These are phyloP conservation scores for Psephotus haematonotus DNA, from an alignment of 2,113 vertebrate species.

Conservation along the genomic window DNA sequence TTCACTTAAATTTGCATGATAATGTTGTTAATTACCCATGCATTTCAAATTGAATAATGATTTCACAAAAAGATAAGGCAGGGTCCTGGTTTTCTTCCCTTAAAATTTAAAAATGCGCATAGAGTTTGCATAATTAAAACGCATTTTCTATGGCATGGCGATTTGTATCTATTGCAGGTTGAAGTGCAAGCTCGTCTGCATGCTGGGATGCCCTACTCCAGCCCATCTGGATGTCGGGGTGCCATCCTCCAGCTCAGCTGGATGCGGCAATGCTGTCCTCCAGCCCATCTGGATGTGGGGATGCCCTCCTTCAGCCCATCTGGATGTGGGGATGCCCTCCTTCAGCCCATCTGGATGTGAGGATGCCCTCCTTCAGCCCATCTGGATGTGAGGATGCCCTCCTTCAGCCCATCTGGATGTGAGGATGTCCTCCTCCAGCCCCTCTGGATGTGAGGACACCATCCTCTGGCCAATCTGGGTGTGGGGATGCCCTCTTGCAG, in stretches of 20 bases:
- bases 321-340: not conserved
- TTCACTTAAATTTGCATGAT: constrained; percentile 56
- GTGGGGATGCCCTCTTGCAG: not conserved
- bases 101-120: constrained; percentile 2
- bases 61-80: constrained; percentile 48
- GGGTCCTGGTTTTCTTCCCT: not conserved
- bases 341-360: not conserved
- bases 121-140: constrained; percentile 39
- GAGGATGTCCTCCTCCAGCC: not conserved
- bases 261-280: not conserved
- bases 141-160: not conserved
- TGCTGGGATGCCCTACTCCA: not conserved
- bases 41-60: constrained; percentile 31
- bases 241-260: not conserved
- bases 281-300: not conserved
- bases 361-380: not conserved
- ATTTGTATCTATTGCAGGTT: not conserved
- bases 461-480: not conserved
- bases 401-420: not conserved
- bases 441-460: not conserved
- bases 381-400: no score
- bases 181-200: not conserved
- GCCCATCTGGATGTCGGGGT: not conserved
- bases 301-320: not conserved
- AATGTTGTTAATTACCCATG: constrained; percentile 53